Conservation (phyloP, 2,888 invertebrate species). For the Chalcis sispes region DNA sequence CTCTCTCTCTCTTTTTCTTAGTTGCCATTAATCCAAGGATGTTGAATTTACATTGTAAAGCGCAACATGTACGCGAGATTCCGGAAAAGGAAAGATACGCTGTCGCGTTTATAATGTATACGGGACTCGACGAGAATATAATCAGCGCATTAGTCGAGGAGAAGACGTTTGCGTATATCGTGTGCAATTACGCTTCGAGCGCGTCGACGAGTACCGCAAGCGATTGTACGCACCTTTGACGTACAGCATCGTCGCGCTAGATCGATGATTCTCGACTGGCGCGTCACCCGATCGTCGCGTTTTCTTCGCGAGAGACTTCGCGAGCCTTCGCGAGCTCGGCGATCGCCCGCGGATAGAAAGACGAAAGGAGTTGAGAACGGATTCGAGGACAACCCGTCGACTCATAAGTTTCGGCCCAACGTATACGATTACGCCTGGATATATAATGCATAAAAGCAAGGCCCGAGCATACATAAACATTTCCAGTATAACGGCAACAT, state of each 20-base stretch:
- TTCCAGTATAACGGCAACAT: constrained; percentile 61
- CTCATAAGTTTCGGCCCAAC: constrained; percentile 50
- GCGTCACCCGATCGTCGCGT: background rate
- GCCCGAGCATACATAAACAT: constrained; percentile 54
- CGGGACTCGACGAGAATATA: constrained; percentile 27
- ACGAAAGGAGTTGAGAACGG: background rate
- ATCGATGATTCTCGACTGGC: constrained; percentile 47
- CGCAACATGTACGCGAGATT: background rate
- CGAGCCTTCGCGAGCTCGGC: no score
- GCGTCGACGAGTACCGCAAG: constrained; percentile 10
- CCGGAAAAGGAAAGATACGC: background rate
- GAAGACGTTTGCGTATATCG: constrained; percentile 19
- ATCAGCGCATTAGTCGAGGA: constrained; percentile 29
- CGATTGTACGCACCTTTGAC: constrained; percentile 22
- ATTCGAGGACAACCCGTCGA: constrained; percentile 7
- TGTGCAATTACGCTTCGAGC: constrained; percentile 49
- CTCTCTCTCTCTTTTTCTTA: constrained; percentile 28
- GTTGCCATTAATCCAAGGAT: background rate
- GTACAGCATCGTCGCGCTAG: constrained; percentile 39
- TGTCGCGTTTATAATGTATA: constrained; percentile 13
- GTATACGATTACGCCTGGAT: constrained; percentile 53
- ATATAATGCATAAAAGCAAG: constrained; percentile 41
- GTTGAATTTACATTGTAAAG: constrained; percentile 38
- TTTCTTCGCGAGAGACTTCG: no score
- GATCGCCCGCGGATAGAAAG: background rate